Evolutionary conservation across 2,113 vertebrate species (phyloP), one percentile per base, ranked within the genome.

Genomic region (Theropithecus gelada): DNA sequence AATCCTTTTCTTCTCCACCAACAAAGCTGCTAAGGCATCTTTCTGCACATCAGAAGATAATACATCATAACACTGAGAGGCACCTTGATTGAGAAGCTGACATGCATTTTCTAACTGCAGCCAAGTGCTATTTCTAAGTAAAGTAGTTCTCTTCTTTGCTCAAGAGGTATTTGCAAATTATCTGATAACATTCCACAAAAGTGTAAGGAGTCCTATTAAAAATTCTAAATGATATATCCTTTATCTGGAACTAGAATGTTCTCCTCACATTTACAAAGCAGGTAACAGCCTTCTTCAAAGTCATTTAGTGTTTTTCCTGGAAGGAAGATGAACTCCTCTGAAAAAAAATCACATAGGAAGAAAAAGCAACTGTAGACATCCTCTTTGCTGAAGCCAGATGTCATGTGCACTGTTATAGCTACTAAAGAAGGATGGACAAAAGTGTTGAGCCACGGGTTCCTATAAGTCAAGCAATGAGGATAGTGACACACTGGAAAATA

Each of bases 31-130:
- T 93, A 99, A 98, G 82, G 98, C 98, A 52, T 99, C 99, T 98
- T 99, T 99, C 98, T 99, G 99, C 96, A 99, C 96, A 95, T 99
- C 99, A 3, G 99, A 99, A 20, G 99, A 99, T 94, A 99, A 96
- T 0, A 98, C 99, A 88, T 99, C 99, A 0, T 99, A 98, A 98
- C 99, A 99, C 48, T 98, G 98, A 0, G 99, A 98, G 90, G 94
- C 93, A 38, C 99, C 99, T 99, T 98, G 97, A 45, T 99, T 98
- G 4, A 99, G 99, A 84, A 99, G 99, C 23, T 99, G 99, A 90
- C 99, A 98, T 95, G 99, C 98, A 99, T 94, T 97, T 99, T 89
- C 99, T 99, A 79, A 99, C 97, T 32, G 98, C 98, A 0, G 98
- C 97, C 97, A 99, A 61, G 96, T 99, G 99, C 80, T 98, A 98